Percentiles rank a stretch among this genome's conserved stretches.
These are phyloP conservation scores for Drosophila navojoa DNA, from an alignment of 1,140 invertebrate species.

Conservation along the genomic window DNA sequence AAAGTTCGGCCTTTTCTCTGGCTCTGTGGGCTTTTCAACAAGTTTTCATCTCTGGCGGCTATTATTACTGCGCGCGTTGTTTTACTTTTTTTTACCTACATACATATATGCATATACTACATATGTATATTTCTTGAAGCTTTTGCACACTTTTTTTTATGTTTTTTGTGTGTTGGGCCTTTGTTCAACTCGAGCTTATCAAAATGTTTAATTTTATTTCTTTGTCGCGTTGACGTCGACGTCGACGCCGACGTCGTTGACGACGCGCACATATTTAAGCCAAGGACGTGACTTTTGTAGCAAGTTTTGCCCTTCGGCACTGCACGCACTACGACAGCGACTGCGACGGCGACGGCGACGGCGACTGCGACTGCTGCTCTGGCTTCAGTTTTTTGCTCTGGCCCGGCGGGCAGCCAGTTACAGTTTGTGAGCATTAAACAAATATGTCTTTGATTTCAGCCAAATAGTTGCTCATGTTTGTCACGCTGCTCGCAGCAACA, in stretches of 20 bases:
- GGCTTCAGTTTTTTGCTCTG: background rate
- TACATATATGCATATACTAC: background rate
- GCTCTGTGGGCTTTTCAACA: conserved; percentile 9
- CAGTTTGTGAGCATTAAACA: conserved; percentile 34
- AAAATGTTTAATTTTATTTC: conserved; percentile 50
- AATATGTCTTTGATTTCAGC: conserved; percentile 44
- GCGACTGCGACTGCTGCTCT: conserved; percentile 2
- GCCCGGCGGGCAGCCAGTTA: background rate
- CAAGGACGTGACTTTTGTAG: conserved; percentile 77
- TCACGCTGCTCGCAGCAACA: conserved; percentile 23
- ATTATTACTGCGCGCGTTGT: background rate
- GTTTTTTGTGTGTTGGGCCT: conserved; percentile 7
- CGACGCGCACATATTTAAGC: conserved; percentile 61
- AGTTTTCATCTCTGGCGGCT: background rate
- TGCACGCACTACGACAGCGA: conserved; percentile 33
- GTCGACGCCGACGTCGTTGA: background rate
- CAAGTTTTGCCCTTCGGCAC: conserved; percentile 65
- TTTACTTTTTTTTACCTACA: background rate
- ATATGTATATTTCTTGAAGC: background rate
- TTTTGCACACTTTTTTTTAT: conserved; percentile 1
- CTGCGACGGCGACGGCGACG: background rate
- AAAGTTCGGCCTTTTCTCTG: conserved; percentile 4
- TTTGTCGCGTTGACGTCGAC: conserved; percentile 14
- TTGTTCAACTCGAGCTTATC: conserved; percentile 16
- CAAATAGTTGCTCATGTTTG: conserved; percentile 38